Percentiles rank a stretch among this genome's conserved stretches.
Conservation (phyloP, 2,797 vertebrate species). For the Mus minutoides region DNA sequence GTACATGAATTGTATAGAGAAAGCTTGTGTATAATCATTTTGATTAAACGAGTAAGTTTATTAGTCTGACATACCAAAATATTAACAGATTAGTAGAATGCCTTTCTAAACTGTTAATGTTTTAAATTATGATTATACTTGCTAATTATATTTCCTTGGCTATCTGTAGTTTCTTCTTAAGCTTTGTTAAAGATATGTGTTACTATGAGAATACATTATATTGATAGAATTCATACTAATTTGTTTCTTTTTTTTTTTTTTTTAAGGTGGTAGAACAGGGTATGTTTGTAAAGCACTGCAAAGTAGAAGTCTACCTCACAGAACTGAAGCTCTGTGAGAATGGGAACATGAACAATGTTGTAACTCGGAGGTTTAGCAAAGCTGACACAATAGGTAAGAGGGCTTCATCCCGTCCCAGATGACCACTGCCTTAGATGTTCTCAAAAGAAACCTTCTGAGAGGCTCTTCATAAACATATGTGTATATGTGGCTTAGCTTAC, state of each 20-base stretch:
- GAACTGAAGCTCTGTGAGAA: slow-evolving; percentile 99
- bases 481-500: background rate
- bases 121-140: slow-evolving; percentile 50
- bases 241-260: slow-evolving; percentile 70
- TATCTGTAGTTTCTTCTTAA: slow-evolving; percentile 33
- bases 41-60: slow-evolving; percentile 51
- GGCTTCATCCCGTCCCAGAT: background rate
- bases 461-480: slow-evolving; percentile 2
- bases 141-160: slow-evolving; percentile 17
- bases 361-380: slow-evolving; percentile 99
- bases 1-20: background rate
- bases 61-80: slow-evolving; percentile 16
- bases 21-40: slow-evolving; percentile 15
- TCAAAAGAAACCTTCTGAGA: slow-evolving; percentile 20
- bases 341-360: slow-evolving; percentile 96
- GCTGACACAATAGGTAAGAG: slow-evolving; percentile 97
- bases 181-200: slow-evolving; percentile 11
- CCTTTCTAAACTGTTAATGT: slow-evolving; percentile 47
- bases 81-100: slow-evolving; percentile 23
- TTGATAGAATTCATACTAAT: slow-evolving; percentile 63
- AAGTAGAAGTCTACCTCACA: slow-evolving; percentile 99
- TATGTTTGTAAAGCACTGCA: slow-evolving; percentile 99
- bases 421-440: background rate
- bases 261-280: slow-evolving; percentile 98
- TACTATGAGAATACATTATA: slow-evolving; percentile 31